Evolutionary conservation across 1,140 invertebrate species (phyloP).

Genomic region (Caerostris darwini): DNA sequence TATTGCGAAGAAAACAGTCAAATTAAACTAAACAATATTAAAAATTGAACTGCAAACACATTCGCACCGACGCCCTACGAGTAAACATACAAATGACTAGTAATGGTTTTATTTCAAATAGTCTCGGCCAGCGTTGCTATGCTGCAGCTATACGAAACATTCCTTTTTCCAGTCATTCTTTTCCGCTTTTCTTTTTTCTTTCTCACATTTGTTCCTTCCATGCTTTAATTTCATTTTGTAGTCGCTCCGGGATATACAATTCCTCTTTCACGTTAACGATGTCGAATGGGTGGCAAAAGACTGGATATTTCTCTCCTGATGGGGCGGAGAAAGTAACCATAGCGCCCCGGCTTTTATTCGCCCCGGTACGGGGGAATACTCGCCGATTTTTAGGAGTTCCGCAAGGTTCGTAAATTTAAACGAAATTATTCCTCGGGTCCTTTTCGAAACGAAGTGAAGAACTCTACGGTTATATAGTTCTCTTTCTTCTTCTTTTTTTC

Average conservation of each 20-base stretch:
- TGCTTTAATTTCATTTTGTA: constrained; percentile 65
- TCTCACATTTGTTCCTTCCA: constrained; percentile 19
- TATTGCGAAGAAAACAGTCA: background rate
- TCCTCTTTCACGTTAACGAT: constrained; percentile 48
- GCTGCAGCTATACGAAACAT: background rate
- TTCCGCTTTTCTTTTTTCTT: background rate
- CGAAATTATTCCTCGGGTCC: constrained; percentile 70
- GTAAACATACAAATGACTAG: background rate
- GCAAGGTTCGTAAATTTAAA: constrained; percentile 74
- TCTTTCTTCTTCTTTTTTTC: constrained; percentile 8
- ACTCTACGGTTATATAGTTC: constrained; percentile 11
- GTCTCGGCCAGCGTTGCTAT: background rate
- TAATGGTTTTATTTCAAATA: background rate
- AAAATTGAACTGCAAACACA: background rate
- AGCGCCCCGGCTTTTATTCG: constrained; percentile 56
- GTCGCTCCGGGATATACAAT: constrained; percentile 54
- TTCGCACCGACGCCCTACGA: background rate
- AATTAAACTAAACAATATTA: background rate
- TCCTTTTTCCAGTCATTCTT: background rate
- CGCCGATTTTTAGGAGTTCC: constrained; percentile 29
- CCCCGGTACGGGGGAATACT: background rate
- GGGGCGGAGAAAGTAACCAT: constrained; percentile 52
- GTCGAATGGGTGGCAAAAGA: constrained; percentile 44
- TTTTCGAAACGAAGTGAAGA: constrained; percentile 34
- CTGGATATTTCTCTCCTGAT: constrained; percentile 25